Evolutionary conservation across 1,140 invertebrate genomes (phyloP).

Genomic region (Drosophila pandora): DNA sequence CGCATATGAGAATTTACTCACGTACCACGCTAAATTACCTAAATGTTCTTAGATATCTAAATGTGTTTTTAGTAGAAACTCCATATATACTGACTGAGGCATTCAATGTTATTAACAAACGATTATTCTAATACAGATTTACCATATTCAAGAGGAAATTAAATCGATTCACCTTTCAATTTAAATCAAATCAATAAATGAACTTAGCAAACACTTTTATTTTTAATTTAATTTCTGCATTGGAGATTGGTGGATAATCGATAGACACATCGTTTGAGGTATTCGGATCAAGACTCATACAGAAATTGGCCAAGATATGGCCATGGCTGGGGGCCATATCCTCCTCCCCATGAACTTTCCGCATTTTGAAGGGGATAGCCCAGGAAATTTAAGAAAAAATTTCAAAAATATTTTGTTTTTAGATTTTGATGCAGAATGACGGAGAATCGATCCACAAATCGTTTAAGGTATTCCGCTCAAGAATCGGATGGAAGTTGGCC

Average conservation of each 20-base stretch:
- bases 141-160: constrained; percentile 34
- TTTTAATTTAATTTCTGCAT: background rate
- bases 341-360: too few species aligned
- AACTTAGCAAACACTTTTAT: constrained; percentile 14
- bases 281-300: too few species aligned
- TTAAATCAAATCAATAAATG: constrained; percentile 44
- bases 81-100: constrained; percentile 74
- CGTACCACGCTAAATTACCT: constrained; percentile 30
- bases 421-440: too few species aligned
- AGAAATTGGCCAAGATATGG: too few species aligned
- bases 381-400: too few species aligned
- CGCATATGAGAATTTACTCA: constrained; percentile 30
- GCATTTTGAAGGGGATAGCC: too few species aligned
- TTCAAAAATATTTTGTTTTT: too few species aligned
- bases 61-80: constrained; percentile 59
- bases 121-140: constrained; percentile 35
- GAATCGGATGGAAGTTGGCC: background rate
- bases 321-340: too few species aligned
- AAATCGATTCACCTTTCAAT: constrained; percentile 37
- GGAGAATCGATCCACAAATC: too few species aligned
- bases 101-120: constrained; percentile 65
- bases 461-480: too few species aligned
- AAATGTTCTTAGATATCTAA: constrained; percentile 41
- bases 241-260: too few species aligned
- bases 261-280: too few species aligned